A percentile compares a stretch with the other conserved stretches of the same genome.
phyloP scores from a whole-genome alignment of 2,888 invertebrate species.

The Adela reaumurella region DNA sequence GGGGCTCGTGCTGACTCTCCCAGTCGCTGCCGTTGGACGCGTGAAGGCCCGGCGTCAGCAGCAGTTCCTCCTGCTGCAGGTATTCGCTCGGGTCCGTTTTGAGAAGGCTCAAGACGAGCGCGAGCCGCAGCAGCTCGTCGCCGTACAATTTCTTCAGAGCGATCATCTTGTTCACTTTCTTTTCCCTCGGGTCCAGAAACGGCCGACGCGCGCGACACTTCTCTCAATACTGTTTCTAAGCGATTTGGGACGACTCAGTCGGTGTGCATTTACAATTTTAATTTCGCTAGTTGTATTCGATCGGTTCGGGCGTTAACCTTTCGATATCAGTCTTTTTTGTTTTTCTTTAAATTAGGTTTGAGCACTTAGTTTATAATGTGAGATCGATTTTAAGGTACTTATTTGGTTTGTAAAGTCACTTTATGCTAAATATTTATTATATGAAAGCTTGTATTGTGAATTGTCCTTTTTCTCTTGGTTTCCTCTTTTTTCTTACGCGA shows the following conservation, averaged over 20 bases:
- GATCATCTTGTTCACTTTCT: conserved; percentile 54
- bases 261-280: background rate
- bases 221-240: background rate
- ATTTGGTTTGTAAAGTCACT: background rate
- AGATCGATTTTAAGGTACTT: background rate
- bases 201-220: background rate
- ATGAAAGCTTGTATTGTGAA: background rate
- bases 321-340: background rate
- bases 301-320: background rate
- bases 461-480: background rate
- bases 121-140: conserved; percentile 77
- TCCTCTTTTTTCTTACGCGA: background rate
- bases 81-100: conserved; percentile 72
- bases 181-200: background rate
- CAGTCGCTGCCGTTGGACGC: conserved; percentile 66
- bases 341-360: background rate
- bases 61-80: conserved; percentile 53
- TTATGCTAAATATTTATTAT: background rate
- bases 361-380: background rate
- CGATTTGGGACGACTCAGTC: background rate
- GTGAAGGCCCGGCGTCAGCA: conserved; percentile 54
- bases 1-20: conserved; percentile 56
- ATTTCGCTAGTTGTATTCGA: background rate
- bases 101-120: conserved; percentile 75
- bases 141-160: conserved; percentile 78